Evolutionary conservation across 2,888 invertebrate genomes (phyloP), one percentile per base, ranked within the genome.

Genomic region (Strigamia crassipes): DNA sequence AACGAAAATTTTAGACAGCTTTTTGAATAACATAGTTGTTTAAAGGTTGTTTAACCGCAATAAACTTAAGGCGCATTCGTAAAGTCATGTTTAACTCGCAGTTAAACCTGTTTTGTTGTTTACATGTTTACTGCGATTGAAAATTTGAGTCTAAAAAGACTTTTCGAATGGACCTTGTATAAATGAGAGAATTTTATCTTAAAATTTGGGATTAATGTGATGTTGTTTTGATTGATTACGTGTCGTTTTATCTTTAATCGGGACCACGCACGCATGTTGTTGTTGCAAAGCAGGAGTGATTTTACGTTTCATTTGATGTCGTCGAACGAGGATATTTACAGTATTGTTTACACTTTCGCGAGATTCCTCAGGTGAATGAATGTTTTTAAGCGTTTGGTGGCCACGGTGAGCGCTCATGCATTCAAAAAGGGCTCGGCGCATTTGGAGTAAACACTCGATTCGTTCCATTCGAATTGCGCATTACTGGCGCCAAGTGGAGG

Each of bases 301-400:
- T 21, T 21, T 61, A 34, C 15, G 34, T 77, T 77, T 77, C 31
- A 77, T 34, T 77, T 77, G 38, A 77, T 27, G 18, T 77, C 34
- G 18, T 27, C 34, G 77, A 77, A 77, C 77, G 38, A 77, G 77
- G 38, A 77, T 77, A 34, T 77, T 77, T 77, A 77, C 23, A 77
- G 18, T 77, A 34, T 77, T 77, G 77, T 34, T 77, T 38, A 77
- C 38, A 38, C 23, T 77, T 38, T 77, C 31, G 27, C 77, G 79
- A 79, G 79, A 79, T 79, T 79, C 79, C 79, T 41, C 79, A 79
- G 79, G 79, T 79, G 79, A 38, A 79, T 34, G 41, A n/a, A 23
- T 79, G 79, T 79, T 79, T 79, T 79, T 79, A 79, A 38, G 42
- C 79, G 79, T 15, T 79, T 41, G 41, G 42, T 23, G 42, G 79